These are phyloP conservation scores for Entomobrya multifasciata DNA, from an alignment of 2,888 invertebrate species.

Conservation along the genomic window DNA sequence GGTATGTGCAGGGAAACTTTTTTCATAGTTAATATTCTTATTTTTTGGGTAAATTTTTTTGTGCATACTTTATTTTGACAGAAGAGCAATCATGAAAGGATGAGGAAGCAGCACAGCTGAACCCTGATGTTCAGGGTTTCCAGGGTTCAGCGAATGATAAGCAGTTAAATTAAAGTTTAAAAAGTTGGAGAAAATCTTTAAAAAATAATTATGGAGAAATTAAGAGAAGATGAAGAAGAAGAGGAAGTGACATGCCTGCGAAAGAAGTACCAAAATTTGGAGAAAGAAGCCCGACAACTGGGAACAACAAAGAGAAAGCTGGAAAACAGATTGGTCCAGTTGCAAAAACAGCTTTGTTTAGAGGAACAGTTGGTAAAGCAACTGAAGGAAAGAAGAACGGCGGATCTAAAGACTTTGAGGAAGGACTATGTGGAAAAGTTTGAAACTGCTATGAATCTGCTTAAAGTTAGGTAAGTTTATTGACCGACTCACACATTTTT, in stretches of 20 bases:
- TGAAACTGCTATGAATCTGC: slow-evolving; percentile 67
- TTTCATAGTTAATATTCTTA: background rate
- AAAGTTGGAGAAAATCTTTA: background rate
- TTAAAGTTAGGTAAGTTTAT: slow-evolving; percentile 73
- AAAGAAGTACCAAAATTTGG: slow-evolving; percentile 73
- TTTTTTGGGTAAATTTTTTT: background rate
- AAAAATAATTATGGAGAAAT: slow-evolving; percentile 12
- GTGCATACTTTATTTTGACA: background rate
- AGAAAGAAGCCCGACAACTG: slow-evolving; percentile 71
- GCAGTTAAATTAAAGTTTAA: background rate
- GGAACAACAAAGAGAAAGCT: slow-evolving; percentile 65
- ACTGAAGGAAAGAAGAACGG: slow-evolving; percentile 53
- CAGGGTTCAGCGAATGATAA: slow-evolving; percentile 51
- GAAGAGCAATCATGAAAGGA: slow-evolving; percentile 31
- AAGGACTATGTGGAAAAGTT: slow-evolving; percentile 68
- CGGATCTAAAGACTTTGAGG: slow-evolving; percentile 58
- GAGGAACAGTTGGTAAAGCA: slow-evolving; percentile 63
- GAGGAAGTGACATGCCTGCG: slow-evolving; percentile 73
- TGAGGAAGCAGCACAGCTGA: slow-evolving; percentile 23
- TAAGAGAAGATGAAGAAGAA: slow-evolving; percentile 56
- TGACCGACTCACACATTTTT: too few species aligned
- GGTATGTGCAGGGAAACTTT: background rate
- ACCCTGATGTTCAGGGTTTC: slow-evolving; percentile 22
- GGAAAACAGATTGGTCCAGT: slow-evolving; percentile 68
- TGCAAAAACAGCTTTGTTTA: slow-evolving; percentile 57